Evolutionary conservation across 2,113 vertebrate species (phyloP).

Genomic region (Nibea coibor): DNA sequence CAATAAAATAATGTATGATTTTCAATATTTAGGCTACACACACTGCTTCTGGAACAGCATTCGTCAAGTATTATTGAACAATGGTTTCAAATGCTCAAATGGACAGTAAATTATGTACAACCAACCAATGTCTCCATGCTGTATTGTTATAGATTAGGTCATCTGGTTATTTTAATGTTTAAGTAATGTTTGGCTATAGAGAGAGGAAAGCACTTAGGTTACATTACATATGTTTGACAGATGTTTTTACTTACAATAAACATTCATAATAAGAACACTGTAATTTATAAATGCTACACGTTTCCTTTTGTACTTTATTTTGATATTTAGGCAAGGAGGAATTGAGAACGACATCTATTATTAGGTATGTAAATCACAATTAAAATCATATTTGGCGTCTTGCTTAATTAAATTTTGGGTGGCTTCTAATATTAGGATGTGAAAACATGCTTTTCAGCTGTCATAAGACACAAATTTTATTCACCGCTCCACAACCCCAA

Average conservation of each 20-base stretch:
- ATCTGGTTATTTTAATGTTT: neutral
- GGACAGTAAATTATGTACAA: neutral
- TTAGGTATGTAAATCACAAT: neutral
- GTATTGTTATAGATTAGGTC: neutral
- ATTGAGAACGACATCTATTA: neutral
- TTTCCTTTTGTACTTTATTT: neutral
- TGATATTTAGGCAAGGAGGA: neutral
- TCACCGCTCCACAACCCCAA: conserved; percentile 17
- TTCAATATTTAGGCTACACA: neutral
- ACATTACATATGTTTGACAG: neutral
- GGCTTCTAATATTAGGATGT: conserved; percentile 31
- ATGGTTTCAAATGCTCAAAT: neutral
- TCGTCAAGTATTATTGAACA: neutral
- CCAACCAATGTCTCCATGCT: neutral
- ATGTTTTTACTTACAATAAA: neutral
- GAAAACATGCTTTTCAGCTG: conserved; percentile 7
- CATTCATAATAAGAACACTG: neutral
- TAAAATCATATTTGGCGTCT: conserved; percentile 2
- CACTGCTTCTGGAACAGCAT: neutral
- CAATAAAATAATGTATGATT: neutral
- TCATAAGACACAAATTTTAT: conserved; percentile 38
- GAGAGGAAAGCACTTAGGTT: neutral
- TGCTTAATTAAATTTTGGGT: conserved; percentile 1
- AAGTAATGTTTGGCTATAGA: neutral
- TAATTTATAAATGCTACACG: neutral